Evolutionary conservation across 2,888 invertebrate genomes (phyloP).

Genomic region (Stegophylla sp.): DNA sequence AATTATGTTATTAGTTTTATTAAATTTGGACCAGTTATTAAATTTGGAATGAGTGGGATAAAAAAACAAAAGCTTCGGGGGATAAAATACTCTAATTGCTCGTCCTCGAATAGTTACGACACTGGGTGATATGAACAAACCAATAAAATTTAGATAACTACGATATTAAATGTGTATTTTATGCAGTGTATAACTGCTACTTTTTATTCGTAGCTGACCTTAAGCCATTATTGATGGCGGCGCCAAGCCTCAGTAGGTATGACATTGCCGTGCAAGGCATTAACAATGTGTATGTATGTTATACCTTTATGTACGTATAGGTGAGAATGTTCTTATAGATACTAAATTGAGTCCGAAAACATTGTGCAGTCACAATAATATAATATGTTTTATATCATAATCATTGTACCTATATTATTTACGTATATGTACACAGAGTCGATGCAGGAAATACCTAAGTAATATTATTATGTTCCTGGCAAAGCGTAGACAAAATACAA

Average conservation of each 20-base stretch:
- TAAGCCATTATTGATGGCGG: constrained; percentile 2
- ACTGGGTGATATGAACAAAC: too few relatives aligned
- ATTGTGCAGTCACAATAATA: not conserved
- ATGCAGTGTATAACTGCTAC: not conserved
- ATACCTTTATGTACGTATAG: not conserved
- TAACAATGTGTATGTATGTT: not conserved
- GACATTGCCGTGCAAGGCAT: not conserved
- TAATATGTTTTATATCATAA: not conserved
- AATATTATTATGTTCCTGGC: too few relatives aligned
- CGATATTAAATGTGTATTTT: too few relatives aligned
- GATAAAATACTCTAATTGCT: too few relatives aligned
- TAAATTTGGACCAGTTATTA: too few relatives aligned
- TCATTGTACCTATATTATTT: not conserved
- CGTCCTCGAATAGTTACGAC: too few relatives aligned
- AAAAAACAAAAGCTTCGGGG: too few relatives aligned
- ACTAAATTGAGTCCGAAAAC: not conserved
- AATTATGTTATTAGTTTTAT: too few relatives aligned
- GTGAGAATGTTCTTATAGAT: not conserved
- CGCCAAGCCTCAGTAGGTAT: not conserved
- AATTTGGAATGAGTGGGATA: too few relatives aligned
- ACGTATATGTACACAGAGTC: not conserved
- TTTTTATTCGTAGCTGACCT: not conserved
- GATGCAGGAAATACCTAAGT: too few relatives aligned
- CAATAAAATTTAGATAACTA: too few relatives aligned
- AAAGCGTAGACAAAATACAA: too few relatives aligned